A percentile compares a stretch with the other conserved stretches of the same genome.
These are phyloP conservation scores for Lagocephalus sceleratus DNA, from an alignment of 2,797 vertebrate species.

Conservation along the genomic window DNA sequence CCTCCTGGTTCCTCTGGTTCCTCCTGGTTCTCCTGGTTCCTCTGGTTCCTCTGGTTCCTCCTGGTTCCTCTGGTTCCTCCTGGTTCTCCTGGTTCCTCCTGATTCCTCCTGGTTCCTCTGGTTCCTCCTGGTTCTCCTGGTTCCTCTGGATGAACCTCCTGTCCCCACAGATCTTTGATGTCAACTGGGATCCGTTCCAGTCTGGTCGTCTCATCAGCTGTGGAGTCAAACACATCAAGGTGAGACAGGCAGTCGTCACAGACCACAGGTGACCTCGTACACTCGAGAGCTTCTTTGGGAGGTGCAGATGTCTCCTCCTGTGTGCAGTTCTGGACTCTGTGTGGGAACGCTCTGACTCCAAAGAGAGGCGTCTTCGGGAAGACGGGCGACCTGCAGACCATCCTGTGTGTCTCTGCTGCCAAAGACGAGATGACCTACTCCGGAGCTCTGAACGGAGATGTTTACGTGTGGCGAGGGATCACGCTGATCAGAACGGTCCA, in stretches of 20 bases:
- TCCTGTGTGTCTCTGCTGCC: slow-evolving; percentile 88
- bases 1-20: too few relatives aligned
- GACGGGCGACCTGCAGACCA: slow-evolving; percentile 94
- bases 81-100: too few relatives aligned
- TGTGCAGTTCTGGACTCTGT: slow-evolving; percentile 90
- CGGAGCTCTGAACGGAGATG: slow-evolving; percentile 93
- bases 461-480: slow-evolving; percentile 93
- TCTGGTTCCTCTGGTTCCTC: too few relatives aligned
- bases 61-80: too few relatives aligned
- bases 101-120: too few relatives aligned
- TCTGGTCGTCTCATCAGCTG: slow-evolving; percentile 89
- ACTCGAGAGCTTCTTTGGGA: background rate
- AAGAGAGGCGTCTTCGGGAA: slow-evolving; percentile 95
- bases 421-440: slow-evolving; percentile 94
- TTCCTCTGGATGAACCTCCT: too few relatives aligned
- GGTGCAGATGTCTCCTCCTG: background rate
- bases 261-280: background rate
- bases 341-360: slow-evolving; percentile 91
- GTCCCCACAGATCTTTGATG: slow-evolving; percentile 88
- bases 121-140: too few relatives aligned
- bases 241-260: slow-evolving; percentile 55
- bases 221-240: slow-evolving; percentile 99
- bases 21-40: too few relatives aligned
- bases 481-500: slow-evolving; percentile 86
- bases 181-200: slow-evolving; percentile 91